A percentile compares a stretch with the other conserved stretches of the same genome.
These are phyloP conservation scores for Molorchus minor DNA, from an alignment of 2,888 invertebrate species.

Conservation along the genomic window DNA sequence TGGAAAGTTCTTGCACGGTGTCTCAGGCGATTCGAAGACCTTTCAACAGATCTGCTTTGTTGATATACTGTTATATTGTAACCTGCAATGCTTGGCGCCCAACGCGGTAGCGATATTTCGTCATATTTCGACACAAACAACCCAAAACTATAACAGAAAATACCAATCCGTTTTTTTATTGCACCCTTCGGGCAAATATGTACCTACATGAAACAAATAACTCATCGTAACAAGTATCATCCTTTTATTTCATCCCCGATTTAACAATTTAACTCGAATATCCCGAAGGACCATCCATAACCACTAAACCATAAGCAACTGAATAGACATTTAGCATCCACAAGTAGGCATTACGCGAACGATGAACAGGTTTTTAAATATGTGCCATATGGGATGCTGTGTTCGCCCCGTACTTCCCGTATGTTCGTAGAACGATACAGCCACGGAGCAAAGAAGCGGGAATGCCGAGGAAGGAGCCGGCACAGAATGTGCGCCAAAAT, in stretches of 20 bases:
- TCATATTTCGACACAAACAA: too few relatives aligned
- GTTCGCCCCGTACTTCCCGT: conserved; percentile 32
- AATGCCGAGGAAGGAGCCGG: conserved; percentile 9
- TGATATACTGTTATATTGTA: too few relatives aligned
- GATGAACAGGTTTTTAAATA: conserved; percentile 42
- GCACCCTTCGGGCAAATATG: too few relatives aligned
- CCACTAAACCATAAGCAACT: conserved; percentile 46
- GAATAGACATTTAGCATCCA: conserved; percentile 45
- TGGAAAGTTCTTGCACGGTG: too few relatives aligned
- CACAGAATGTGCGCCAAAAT: not conserved
- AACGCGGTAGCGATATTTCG: too few relatives aligned
- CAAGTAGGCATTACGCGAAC: conserved; percentile 40
- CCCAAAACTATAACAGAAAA: too few relatives aligned
- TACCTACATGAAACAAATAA: conserved; percentile 32
- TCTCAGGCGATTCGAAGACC: too few relatives aligned
- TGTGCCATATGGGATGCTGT: conserved; percentile 45
- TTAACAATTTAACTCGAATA: conserved; percentile 42
- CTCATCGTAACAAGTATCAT: conserved; percentile 38
- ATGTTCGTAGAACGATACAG: conserved; percentile 33
- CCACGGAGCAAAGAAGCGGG: conserved; percentile 25
- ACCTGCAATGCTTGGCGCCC: too few relatives aligned
- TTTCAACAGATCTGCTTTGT: too few relatives aligned
- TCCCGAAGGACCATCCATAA: conserved; percentile 45
- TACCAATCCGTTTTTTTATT: too few relatives aligned
- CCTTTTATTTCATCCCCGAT: conserved; percentile 41